Evolutionary conservation across 2,797 vertebrate genomes (phyloP).

Genomic region (Takifugu rubripes): DNA sequence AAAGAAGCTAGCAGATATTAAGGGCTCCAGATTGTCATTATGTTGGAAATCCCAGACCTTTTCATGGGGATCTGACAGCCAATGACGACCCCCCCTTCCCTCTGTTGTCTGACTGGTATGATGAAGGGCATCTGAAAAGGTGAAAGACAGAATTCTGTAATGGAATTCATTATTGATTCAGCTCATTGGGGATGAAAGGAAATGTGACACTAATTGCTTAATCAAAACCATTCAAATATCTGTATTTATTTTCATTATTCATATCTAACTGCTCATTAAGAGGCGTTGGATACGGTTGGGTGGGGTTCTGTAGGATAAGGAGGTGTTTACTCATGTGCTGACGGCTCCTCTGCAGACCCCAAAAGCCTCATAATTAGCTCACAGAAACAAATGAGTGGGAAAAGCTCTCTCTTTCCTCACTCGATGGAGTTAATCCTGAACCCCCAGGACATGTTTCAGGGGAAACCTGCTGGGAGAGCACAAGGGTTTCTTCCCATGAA

Average conservation of each 20-base stretch:
- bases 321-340: conserved; percentile 39
- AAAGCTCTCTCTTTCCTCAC: conserved; percentile 12
- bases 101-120: not conserved
- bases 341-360: conserved; percentile 36
- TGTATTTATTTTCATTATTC: conserved; percentile 45
- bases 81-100: not conserved
- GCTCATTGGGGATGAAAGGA: conserved; percentile 29
- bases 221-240: conserved; percentile 47
- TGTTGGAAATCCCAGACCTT: too few species aligned
- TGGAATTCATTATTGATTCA: conserved; percentile 47
- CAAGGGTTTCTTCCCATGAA: conserved; percentile 9
- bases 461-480: not conserved
- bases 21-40: too few species aligned
- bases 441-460: conserved; percentile 8
- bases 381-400: conserved; percentile 28
- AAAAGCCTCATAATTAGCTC: conserved; percentile 38
- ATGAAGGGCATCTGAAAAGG: conserved; percentile 23
- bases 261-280: conserved; percentile 53
- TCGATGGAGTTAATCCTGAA: conserved; percentile 37
- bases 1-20: too few species aligned
- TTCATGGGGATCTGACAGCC: conserved; percentile 5
- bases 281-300: conserved; percentile 43
- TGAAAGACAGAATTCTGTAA: conserved; percentile 25
- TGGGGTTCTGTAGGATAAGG: conserved; percentile 54
- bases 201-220: conserved; percentile 52